These are phyloP conservation scores for Heteromormyrus szaboi DNA, from an alignment of 2,797 vertebrate genomes.

Conservation along the genomic window DNA sequence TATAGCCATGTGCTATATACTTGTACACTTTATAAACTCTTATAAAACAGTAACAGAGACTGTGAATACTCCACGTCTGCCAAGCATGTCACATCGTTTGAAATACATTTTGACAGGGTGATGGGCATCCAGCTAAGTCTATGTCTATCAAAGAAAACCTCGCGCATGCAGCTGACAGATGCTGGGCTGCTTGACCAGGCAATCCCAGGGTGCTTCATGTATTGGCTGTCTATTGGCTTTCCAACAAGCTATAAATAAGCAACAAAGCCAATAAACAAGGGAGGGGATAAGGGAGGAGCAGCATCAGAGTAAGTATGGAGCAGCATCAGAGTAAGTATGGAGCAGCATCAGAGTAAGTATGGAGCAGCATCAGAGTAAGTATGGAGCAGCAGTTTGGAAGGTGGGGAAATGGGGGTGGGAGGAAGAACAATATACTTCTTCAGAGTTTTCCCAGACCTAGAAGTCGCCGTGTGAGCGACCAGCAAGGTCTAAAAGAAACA, in stretches of 20 bases:
- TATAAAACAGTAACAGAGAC: slow-evolving; percentile 14
- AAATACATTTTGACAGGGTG: slow-evolving; percentile 23
- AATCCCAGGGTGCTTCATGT: slow-evolving; percentile 74
- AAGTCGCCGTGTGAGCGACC: slow-evolving; percentile 66
- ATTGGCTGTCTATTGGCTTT: slow-evolving; percentile 44
- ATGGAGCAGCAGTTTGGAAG: slow-evolving; percentile 72
- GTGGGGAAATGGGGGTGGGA: slow-evolving; percentile 45
- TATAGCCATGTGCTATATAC: neutral
- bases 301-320: too few relatives aligned
- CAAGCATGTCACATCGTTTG: slow-evolving; percentile 16
- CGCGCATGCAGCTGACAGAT: slow-evolving; percentile 73
- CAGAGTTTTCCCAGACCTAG: slow-evolving; percentile 76
- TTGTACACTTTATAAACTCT: neutral
- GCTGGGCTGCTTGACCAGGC: slow-evolving; percentile 71
- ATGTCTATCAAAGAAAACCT: slow-evolving; percentile 81
- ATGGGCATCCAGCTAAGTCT: slow-evolving; percentile 47
- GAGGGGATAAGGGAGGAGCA: slow-evolving; percentile 65
- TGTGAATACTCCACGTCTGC: neutral
- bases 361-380: slow-evolving; percentile 69
- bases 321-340: slow-evolving; percentile 27
- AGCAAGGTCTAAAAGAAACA: slow-evolving; percentile 64
- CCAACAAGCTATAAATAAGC: slow-evolving; percentile 55
- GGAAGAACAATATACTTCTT: slow-evolving; percentile 57
- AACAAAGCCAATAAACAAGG: slow-evolving; percentile 79
- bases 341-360: slow-evolving; percentile 70